phyloP scores from a whole-genome alignment of 2,888 invertebrate species.

The Diogma glabrata region DNA sequence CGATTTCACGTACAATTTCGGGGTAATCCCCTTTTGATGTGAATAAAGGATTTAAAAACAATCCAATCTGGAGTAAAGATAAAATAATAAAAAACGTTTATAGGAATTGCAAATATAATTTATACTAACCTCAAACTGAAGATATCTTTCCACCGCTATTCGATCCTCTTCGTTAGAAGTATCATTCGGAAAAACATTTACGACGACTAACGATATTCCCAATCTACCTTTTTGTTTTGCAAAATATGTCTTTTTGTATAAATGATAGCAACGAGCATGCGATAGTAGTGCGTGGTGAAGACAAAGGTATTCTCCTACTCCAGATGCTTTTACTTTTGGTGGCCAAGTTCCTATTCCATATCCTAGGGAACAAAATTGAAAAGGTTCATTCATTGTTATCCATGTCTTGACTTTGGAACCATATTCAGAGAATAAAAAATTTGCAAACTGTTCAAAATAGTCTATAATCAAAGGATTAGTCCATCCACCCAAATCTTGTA shows the following conservation, averaged over 20 bases:
- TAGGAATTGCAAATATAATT: too few species aligned
- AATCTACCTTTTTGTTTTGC: slow-evolving; percentile 23
- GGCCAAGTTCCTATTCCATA: slow-evolving; percentile 36
- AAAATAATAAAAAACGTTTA: too few species aligned
- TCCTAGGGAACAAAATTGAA: slow-evolving; percentile 34
- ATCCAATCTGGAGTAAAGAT: too few species aligned
- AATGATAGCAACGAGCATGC: slow-evolving; percentile 35
- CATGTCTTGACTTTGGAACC: slow-evolving; percentile 43
- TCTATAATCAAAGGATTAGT: slow-evolving; percentile 34
- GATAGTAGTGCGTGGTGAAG: slow-evolving; percentile 40
- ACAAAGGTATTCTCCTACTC: slow-evolving; percentile 40
- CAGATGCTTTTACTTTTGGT: slow-evolving; percentile 31
- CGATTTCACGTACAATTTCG: not conserved
- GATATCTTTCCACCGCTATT: too few species aligned
- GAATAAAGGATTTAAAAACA: not conserved
- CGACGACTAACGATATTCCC: slow-evolving; percentile 26
- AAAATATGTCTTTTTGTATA: slow-evolving; percentile 28
- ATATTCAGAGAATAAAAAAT: slow-evolving; percentile 34
- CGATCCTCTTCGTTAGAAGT: too few species aligned
- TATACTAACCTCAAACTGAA: too few species aligned
- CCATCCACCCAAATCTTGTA: slow-evolving; percentile 45
- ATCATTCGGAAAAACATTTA: too few species aligned
- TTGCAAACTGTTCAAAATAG: slow-evolving; percentile 42
- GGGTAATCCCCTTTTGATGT: not conserved
- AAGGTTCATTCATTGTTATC: slow-evolving; percentile 49